phyloP scores from a whole-genome alignment of 2,888 invertebrate genomes.

The Amblyteles armatorius region DNA sequence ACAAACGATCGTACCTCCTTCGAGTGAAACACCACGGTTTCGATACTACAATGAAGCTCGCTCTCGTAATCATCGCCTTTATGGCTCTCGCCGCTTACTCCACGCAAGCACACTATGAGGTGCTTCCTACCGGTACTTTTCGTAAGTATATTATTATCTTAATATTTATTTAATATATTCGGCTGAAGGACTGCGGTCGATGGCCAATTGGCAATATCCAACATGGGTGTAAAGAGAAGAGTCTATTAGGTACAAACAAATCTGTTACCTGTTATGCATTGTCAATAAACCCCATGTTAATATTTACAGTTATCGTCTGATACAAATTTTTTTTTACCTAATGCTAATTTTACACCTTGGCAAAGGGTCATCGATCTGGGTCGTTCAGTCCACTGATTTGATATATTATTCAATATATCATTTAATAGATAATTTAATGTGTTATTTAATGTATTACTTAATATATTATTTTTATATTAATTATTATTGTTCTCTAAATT shows the following conservation, averaged over 20 bases:
- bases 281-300: no score
- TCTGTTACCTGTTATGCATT: no score
- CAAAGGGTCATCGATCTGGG: no score
- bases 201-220: no score
- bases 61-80: conserved; percentile 38
- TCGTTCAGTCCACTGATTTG: no score
- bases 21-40: conserved; percentile 15
- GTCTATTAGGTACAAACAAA: no score
- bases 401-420: neutral
- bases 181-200: no score
- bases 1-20: conserved; percentile 33
- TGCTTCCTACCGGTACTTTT: neutral
- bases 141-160: neutral
- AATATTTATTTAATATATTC: neutral
- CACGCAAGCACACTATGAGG: neutral
- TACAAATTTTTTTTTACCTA: no score
- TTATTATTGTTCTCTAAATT: neutral
- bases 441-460: neutral
- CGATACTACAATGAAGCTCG: conserved; percentile 38
- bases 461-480: neutral
- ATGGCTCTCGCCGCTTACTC: conserved; percentile 24
- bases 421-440: neutral
- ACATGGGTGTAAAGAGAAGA: no score
- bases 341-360: no score
- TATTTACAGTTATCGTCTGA: no score